Conservation (phyloP, 2,888 invertebrate genomes). For the Plebejus melissa region DNA sequence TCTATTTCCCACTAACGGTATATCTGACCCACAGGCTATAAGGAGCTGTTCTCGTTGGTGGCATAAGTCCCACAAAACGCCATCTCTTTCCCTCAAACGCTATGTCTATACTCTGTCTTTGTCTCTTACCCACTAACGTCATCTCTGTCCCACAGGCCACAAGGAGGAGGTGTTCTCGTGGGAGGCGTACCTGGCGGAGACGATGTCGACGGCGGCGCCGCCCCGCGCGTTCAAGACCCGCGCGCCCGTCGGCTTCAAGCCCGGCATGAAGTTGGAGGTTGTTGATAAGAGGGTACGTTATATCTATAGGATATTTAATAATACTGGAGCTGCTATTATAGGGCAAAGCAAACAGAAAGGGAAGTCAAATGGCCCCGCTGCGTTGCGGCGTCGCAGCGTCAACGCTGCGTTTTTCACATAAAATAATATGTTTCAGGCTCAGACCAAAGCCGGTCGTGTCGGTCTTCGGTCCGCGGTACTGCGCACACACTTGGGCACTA, state of each 20-base stretch:
- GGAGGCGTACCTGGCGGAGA: conserved; percentile 89
- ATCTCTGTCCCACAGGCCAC: conserved; percentile 70
- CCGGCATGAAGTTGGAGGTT: conserved; percentile 92
- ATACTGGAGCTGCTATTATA: too few relatives aligned
- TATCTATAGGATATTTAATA: too few relatives aligned
- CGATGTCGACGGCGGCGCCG: conserved; percentile 86
- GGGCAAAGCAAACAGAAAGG: too few relatives aligned
- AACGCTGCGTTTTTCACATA: too few relatives aligned
- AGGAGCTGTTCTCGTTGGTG: conserved; percentile 90
- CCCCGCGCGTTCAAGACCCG: conserved; percentile 90
- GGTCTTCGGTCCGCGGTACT: too few relatives aligned
- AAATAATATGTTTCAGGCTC: too few relatives aligned
- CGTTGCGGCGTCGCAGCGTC: too few relatives aligned
- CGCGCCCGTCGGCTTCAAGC: conserved; percentile 86
- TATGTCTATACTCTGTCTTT: background rate
- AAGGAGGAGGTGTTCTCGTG: conserved; percentile 89
- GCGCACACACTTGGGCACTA: too few relatives aligned
- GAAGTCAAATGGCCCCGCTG: too few relatives aligned
- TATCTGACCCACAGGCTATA: conserved; percentile 74
- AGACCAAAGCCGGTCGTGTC: too few relatives aligned
- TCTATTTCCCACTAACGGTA: background rate
- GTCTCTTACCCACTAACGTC: background rate
- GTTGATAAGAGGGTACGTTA: conserved; percentile 85
- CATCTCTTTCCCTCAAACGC: too few relatives aligned
- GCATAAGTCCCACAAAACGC: conserved; percentile 68